Conservation (phyloP, 2,888 invertebrate species). For the Campoletis raptor region DNA sequence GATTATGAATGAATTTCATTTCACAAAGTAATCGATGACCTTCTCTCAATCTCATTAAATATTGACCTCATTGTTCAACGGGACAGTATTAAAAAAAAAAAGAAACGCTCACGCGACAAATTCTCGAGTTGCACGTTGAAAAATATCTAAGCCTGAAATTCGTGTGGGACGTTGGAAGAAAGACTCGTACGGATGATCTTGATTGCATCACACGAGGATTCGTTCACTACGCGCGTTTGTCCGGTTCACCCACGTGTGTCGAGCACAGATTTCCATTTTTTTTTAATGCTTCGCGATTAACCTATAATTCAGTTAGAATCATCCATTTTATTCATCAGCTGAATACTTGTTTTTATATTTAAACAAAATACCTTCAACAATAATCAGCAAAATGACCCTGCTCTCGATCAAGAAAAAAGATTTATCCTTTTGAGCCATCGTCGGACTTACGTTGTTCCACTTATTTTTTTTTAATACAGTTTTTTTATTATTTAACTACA, state of each 20-base stretch:
- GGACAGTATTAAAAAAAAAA: background rate
- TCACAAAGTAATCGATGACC: constrained; percentile 34
- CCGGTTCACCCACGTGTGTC: constrained; percentile 41
- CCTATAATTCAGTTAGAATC: constrained; percentile 1
- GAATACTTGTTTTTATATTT: background rate
- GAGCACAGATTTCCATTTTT: constrained; percentile 3
- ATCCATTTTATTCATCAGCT: background rate
- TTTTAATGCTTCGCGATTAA: background rate
- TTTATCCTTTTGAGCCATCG: background rate
- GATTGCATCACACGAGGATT: constrained; percentile 19
- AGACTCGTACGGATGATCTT: constrained; percentile 29
- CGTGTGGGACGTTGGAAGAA: constrained; percentile 43
- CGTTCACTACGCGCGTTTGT: background rate
- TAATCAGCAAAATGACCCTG: background rate
- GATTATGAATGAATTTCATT: too few species aligned
- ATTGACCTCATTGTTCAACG: constrained; percentile 52
- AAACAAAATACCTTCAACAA: background rate
- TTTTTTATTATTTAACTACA: background rate
- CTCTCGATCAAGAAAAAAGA: background rate
- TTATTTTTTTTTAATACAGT: background rate
- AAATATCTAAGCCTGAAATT: constrained; percentile 33
- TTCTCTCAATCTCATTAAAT: constrained; percentile 37
- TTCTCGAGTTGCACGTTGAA: constrained; percentile 27
- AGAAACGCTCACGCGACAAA: constrained; percentile 39
- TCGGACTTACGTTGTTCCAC: background rate